Evolutionary conservation across 2,113 vertebrate species (phyloP).

Genomic region (Gnathonemus echidnorhynchus): DNA sequence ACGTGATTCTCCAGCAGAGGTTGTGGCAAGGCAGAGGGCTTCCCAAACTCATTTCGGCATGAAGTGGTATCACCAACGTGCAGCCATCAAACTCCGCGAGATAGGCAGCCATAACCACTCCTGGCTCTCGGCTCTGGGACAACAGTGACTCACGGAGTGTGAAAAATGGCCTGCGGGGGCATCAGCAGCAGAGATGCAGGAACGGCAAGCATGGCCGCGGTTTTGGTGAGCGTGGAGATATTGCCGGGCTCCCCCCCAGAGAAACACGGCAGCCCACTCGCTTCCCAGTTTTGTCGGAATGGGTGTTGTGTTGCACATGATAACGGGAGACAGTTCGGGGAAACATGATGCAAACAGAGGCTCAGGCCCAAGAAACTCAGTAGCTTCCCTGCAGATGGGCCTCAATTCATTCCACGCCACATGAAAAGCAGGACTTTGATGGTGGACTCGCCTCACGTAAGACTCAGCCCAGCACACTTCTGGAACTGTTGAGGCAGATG

Average conservation of each 20-base stretch:
- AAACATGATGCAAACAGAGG: background rate
- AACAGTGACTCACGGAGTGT: conserved; percentile 1
- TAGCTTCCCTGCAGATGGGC: background rate
- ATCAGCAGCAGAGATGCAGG: background rate
- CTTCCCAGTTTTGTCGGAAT: background rate
- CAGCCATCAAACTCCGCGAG: conserved; percentile 8
- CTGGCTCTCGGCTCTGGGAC: background rate
- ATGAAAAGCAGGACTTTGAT: background rate
- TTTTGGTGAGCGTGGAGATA: background rate
- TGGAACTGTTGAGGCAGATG: background rate
- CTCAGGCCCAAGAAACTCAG: background rate
- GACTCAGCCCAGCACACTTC: background rate
- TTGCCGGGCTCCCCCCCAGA: background rate
- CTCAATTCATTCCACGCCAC: background rate
- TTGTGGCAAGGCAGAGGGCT: background rate
- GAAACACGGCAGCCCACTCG: background rate
- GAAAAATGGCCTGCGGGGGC: conserved; percentile 17
- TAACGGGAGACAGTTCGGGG: background rate
- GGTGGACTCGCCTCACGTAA: background rate
- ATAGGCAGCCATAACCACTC: conserved; percentile 30
- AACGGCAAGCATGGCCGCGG: background rate
- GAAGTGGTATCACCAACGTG: conserved; percentile 2
- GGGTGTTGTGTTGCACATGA: background rate
- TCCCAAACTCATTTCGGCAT: conserved; percentile 9
- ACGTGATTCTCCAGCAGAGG: conserved; percentile 9